Percentiles rank a stretch among this genome's conserved stretches.
These are phyloP conservation scores for Myripristis murdjan DNA, from an alignment of 2,797 vertebrate genomes.

Conservation along the genomic window DNA sequence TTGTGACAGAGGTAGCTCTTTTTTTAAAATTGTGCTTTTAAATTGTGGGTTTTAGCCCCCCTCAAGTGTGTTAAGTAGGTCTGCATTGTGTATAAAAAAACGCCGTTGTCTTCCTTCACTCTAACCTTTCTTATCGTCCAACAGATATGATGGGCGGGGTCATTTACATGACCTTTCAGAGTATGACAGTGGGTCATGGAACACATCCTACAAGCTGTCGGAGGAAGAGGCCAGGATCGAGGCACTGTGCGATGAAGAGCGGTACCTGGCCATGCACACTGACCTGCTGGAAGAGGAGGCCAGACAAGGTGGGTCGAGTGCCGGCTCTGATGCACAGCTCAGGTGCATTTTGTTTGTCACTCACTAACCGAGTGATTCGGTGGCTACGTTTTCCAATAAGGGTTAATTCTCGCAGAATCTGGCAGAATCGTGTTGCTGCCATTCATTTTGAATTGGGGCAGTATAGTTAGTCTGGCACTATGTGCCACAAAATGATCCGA, in stretches of 20 bases:
- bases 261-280: constrained; percentile 99
- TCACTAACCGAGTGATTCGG: too few relatives aligned
- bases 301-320: constrained; percentile 91
- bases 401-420: too few relatives aligned
- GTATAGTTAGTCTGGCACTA: too few relatives aligned
- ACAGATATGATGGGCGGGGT: constrained; percentile 99
- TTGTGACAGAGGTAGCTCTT: constrained; percentile 65
- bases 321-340: not conserved
- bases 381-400: too few relatives aligned
- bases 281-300: constrained; percentile 99
- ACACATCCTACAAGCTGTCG: constrained; percentile 95
- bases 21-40: constrained; percentile 54
- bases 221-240: constrained; percentile 98
- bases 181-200: constrained; percentile 98
- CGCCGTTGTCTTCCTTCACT: constrained; percentile 58
- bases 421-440: too few relatives aligned
- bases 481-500: too few relatives aligned
- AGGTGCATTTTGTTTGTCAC: not conserved
- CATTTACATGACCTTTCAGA: constrained; percentile 99
- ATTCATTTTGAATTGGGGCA: too few relatives aligned
- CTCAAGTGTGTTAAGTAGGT: constrained; percentile 81
- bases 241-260: constrained; percentile 97
- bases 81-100: constrained; percentile 56
- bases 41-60: constrained; percentile 69
- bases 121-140: constrained; percentile 89